A percentile compares a stretch with the other conserved stretches of the same genome.
These are phyloP conservation scores for Diuraphis noxia DNA, from an alignment of 1,140 invertebrate species.

Conservation along the genomic window DNA sequence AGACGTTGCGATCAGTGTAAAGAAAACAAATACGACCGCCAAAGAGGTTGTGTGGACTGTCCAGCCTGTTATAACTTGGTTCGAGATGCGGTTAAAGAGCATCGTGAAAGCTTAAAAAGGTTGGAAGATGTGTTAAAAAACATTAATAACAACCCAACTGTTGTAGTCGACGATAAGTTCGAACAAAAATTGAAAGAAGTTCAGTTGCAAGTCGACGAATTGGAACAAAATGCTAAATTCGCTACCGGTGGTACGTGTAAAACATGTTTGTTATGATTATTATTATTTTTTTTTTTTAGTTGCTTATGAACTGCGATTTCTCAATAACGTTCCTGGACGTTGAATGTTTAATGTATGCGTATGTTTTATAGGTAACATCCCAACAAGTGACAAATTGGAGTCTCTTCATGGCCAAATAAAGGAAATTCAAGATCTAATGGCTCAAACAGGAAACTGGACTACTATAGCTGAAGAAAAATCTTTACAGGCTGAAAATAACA, in stretches of 20 bases:
- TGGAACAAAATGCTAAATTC: constrained; percentile 5
- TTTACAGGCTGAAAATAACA: constrained; percentile 68
- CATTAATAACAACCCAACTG: constrained; percentile 74
- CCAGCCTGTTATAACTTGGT: constrained; percentile 92
- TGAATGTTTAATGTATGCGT: not conserved
- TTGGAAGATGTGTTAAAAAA: constrained; percentile 72
- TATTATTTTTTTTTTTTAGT: too few species aligned
- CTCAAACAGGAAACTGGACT: constrained; percentile 66
- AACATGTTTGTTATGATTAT: not conserved
- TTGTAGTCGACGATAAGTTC: constrained; percentile 83
- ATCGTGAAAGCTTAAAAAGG: constrained; percentile 75
- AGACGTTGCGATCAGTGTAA: constrained; percentile 88
- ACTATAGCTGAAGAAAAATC: constrained; percentile 67
- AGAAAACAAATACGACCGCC: constrained; percentile 86
- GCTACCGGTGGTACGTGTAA: constrained; percentile 14
- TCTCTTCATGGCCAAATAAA: constrained; percentile 65
- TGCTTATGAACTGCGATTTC: too few species aligned
- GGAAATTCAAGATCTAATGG: constrained; percentile 69
- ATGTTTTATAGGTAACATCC: not conserved
- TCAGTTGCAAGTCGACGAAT: constrained; percentile 68
- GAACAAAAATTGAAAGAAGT: constrained; percentile 75
- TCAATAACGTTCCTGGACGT: not conserved
- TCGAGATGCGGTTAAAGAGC: constrained; percentile 81
- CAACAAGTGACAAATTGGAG: constrained; percentile 22
- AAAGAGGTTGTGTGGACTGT: constrained; percentile 85